Evolutionary conservation across 1,140 invertebrate genomes (phyloP), one percentile per base, ranked within the genome.

Genomic region (Bombyx mandarina): DNA sequence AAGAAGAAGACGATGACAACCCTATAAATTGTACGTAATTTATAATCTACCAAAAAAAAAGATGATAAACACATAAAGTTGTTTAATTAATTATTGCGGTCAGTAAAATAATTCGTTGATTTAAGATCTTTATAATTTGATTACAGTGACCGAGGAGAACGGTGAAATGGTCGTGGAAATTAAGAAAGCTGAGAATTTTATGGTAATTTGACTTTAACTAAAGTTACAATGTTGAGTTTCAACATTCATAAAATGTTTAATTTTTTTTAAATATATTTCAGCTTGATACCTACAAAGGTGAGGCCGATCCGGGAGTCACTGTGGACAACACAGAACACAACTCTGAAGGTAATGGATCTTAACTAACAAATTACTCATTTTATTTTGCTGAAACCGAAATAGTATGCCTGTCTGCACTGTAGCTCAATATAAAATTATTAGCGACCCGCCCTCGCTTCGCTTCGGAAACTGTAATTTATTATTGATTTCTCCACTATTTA

Each of bases 131-230:
- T 46, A 51, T 18, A 3, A 18, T 51, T 8, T 52, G 48, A 58
- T 61, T 65, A 62, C 53, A 60, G 58, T 66, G 1, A 84, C 79
- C 71, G 79, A 86, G 60, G 73, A 78, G 58, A 76, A 69, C 8
- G 81, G 75, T 52, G 67, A 84, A 18, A 86, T 84, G 79, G 69
- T 84, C 3, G 76, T 86, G 44, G 81, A 86, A 77, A 80, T 86
- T 46, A 84, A 84, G 52, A 86, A 86, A 68, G 50, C 80, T 18
- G 63, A 71, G 57, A 71, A 75, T 10, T 86, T 76, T 61, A 65
- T 82, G 68, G 81, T 84, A 66, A 69, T 63, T 71, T 43, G 44
- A 22, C 48, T 35, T 35, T 5, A 35, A 54, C 18, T 54, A 12
- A 53, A 53, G 43, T 43, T 9, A 1, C 43, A 7, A 43, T 6